phyloP scores from a whole-genome alignment of 2,113 vertebrate genomes.

The Bufo gargarizans region DNA sequence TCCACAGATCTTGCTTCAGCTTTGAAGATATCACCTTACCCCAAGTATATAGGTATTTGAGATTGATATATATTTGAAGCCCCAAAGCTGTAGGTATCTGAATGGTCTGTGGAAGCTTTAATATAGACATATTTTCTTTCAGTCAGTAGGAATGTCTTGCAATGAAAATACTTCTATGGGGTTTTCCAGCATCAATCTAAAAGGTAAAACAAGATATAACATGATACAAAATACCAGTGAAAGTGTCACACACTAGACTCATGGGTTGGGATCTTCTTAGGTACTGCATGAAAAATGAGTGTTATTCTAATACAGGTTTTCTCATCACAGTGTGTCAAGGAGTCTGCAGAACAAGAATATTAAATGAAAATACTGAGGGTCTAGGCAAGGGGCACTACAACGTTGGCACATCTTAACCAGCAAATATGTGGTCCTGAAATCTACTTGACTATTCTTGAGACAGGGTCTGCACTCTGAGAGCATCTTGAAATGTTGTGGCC shows the following conservation, averaged over 20 bases:
- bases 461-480: no score
- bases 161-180: constrained; percentile 53
- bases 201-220: constrained; percentile 44
- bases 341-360: no score
- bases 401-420: no score
- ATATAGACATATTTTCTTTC: not conserved
- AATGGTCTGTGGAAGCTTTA: not conserved
- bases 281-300: not conserved
- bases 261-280: constrained; percentile 20
- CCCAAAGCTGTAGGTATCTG: not conserved
- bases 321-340: no score
- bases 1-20: not conserved
- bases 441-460: no score
- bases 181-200: constrained; percentile 46
- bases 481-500: no score
- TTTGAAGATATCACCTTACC: not conserved
- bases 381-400: no score
- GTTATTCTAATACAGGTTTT: not conserved
- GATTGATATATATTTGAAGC: not conserved
- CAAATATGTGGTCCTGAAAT: no score
- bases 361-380: no score
- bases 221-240: constrained; percentile 46
- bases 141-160: constrained; percentile 13
- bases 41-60: not conserved
- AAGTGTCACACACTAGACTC: constrained; percentile 6